Conservation (phyloP, 2,888 invertebrate genomes). For the Chrysina gloriosa region DNA sequence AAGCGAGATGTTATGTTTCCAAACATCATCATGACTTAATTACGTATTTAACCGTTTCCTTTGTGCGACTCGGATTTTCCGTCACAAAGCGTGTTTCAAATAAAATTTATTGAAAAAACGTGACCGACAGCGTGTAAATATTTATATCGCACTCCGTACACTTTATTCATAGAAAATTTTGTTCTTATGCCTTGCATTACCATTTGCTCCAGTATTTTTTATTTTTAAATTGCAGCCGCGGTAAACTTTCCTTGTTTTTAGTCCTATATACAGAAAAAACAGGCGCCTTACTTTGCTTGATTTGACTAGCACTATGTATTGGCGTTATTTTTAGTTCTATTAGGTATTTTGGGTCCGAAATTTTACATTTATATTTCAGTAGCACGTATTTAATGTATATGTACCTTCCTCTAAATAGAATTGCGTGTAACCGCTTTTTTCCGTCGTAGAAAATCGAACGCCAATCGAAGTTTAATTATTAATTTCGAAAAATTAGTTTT, state of each 20-base stretch:
- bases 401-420: too few relatives aligned
- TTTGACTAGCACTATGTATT: conserved; percentile 38
- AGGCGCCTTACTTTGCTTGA: conserved; percentile 19
- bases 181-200: background rate
- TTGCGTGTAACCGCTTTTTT: too few relatives aligned
- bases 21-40: background rate
- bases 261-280: conserved; percentile 11
- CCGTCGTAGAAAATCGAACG: too few relatives aligned
- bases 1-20: conserved; percentile 9
- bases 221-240: too few relatives aligned
- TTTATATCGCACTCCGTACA: conserved; percentile 2
- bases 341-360: conserved; percentile 45
- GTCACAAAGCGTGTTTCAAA: background rate
- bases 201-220: too few relatives aligned
- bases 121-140: conserved; percentile 7
- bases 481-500: too few relatives aligned
- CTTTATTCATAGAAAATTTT: conserved; percentile 9
- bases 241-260: too few relatives aligned
- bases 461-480: too few relatives aligned
- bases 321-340: conserved; percentile 47
- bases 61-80: background rate
- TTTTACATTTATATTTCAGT: conserved; percentile 15
- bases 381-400: background rate
- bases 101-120: conserved; percentile 31
- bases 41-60: conserved; percentile 13